phyloP scores from a whole-genome alignment of 2,113 vertebrate species.

The Anarhynchus alexandrinus region DNA sequence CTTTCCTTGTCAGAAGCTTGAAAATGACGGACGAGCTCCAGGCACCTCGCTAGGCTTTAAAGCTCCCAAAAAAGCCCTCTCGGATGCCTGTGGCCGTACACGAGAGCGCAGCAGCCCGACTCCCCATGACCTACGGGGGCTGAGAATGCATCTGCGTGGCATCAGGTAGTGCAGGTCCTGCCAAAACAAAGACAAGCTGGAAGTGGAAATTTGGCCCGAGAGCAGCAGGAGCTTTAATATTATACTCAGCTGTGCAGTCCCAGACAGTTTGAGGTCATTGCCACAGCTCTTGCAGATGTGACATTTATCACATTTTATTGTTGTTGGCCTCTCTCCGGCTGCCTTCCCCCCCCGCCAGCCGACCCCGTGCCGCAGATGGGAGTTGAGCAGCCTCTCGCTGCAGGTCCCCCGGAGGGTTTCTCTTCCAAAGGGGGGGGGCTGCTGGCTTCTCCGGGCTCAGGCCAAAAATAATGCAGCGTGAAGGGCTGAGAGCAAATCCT shows the following conservation, averaged over 20 bases:
- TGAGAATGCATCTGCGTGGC: slow-evolving; percentile 33
- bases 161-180: slow-evolving; percentile 12
- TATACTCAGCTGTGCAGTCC: slow-evolving; percentile 25
- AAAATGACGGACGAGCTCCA: neutral
- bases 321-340: neutral
- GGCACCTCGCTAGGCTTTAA: neutral
- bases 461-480: neutral
- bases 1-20: neutral
- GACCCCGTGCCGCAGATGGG: neutral
- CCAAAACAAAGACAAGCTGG: slow-evolving; percentile 50
- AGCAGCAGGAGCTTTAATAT: neutral
- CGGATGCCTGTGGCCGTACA: neutral
- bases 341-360: neutral
- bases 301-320: slow-evolving; percentile 3
- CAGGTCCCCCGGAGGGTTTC: neutral
- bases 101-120: neutral
- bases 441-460: accelerated
- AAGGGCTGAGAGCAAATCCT: neutral
- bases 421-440: neutral
- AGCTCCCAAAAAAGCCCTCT: neutral
- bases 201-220: neutral
- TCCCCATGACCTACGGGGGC: slow-evolving; percentile 3
- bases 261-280: slow-evolving; percentile 16
- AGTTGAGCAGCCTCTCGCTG: neutral
- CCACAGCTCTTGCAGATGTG: slow-evolving; percentile 2